Conservation (phyloP, 2,113 vertebrate genomes). For the Pandion haliaetus region DNA sequence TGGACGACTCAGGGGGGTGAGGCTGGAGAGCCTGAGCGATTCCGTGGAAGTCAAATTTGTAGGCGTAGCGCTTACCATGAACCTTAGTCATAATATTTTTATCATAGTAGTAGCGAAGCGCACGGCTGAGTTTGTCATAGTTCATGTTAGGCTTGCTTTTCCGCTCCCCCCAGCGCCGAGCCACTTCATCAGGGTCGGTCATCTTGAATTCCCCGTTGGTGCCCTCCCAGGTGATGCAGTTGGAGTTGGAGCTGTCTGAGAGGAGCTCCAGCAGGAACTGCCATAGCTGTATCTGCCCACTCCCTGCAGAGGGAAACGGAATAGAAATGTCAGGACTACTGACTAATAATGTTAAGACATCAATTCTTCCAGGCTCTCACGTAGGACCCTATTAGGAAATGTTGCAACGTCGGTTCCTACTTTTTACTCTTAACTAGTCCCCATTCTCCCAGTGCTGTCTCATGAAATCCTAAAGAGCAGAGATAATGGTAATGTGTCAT, state of each 20-base stretch:
- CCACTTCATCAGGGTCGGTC: conserved; percentile 88
- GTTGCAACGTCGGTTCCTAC: not conserved
- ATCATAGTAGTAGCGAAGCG: conserved; percentile 89
- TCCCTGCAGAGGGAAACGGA: conserved; percentile 64
- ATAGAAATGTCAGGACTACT: not conserved
- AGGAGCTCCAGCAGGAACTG: conserved; percentile 89
- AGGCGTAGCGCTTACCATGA: conserved; percentile 89
- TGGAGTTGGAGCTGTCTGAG: conserved; percentile 86
- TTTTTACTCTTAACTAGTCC: not conserved
- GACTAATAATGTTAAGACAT: not conserved
- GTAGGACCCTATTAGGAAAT: not conserved
- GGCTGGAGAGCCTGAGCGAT: conserved; percentile 90
- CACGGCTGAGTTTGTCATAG: conserved; percentile 90
- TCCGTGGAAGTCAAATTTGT: conserved; percentile 93
- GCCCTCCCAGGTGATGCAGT: conserved; percentile 90
- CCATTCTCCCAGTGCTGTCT: not conserved
- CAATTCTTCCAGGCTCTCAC: not conserved
- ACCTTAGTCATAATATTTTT: conserved; percentile 96
- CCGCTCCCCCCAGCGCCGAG: conserved; percentile 86
- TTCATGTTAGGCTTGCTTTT: conserved; percentile 93
- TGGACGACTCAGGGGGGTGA: conserved; percentile 83
- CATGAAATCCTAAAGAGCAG: not conserved
- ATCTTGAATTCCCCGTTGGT: conserved; percentile 91
- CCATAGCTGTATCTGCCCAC: conserved; percentile 90
- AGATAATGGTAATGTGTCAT: not conserved